Evolutionary conservation across 2,113 vertebrate species (phyloP).

Genomic region (Triplophysa tibetana): DNA sequence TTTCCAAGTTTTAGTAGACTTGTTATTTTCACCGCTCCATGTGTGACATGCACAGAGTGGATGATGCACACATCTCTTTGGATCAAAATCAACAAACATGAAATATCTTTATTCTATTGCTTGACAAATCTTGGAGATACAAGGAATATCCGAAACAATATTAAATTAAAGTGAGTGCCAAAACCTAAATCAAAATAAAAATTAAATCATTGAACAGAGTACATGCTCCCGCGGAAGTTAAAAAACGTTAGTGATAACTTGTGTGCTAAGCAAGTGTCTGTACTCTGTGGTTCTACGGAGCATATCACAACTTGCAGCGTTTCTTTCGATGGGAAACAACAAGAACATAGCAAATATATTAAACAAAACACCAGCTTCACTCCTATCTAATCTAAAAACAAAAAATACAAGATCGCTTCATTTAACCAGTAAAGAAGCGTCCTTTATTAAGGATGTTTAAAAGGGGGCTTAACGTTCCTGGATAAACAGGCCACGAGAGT

Average conservation of each 20-base stretch:
- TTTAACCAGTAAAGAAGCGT: background rate
- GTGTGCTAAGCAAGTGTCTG: background rate
- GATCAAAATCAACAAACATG: background rate
- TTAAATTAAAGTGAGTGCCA: background rate
- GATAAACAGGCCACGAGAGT: slow-evolving; percentile 14
- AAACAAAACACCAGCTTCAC: background rate
- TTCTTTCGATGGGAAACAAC: background rate
- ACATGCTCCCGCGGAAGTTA: too few species aligned
- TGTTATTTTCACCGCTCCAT: background rate
- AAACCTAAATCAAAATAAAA: background rate
- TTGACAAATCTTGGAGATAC: background rate
- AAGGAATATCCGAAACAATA: too few species aligned
- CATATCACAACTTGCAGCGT: background rate
- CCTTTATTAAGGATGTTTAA: background rate
- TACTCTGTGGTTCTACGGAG: background rate
- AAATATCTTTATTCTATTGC: background rate
- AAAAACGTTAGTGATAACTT: too few species aligned
- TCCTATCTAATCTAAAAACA: background rate
- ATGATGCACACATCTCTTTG: background rate
- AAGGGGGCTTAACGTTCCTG: background rate
- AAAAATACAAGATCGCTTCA: background rate
- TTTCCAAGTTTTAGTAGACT: background rate
- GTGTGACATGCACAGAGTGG: background rate
- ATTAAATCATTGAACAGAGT: too few species aligned
- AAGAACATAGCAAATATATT: background rate